These are phyloP conservation scores for Astatoreochromis straeleni DNA, from an alignment of 2,113 vertebrate genomes.

Conservation along the genomic window DNA sequence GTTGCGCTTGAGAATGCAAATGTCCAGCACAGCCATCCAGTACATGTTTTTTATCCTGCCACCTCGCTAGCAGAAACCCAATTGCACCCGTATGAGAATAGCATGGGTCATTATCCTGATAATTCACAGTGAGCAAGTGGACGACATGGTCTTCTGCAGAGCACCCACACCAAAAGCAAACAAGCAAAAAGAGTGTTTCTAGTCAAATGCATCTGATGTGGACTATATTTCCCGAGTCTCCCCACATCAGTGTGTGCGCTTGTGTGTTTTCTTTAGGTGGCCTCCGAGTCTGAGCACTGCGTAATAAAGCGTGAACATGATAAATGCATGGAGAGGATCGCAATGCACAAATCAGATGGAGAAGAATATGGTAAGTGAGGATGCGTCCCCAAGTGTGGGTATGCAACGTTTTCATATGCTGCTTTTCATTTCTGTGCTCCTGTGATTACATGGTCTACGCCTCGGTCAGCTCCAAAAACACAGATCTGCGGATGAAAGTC, in stretches of 20 bases:
- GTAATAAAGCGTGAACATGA: slow-evolving; percentile 72
- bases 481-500: not conserved
- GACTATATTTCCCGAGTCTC: not conserved
- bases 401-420: not conserved
- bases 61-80: not conserved
- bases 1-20: not conserved
- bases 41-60: not conserved
- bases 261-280: slow-evolving; percentile 52
- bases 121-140: not conserved
- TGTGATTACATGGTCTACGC: not conserved
- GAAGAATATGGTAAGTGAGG: slow-evolving; percentile 51
- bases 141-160: not conserved
- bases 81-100: not conserved
- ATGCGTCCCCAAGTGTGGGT: not conserved
- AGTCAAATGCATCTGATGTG: not conserved
- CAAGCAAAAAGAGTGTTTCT: not conserved
- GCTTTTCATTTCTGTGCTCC: not conserved
- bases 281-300: slow-evolving; percentile 62
- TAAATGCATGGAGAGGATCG: slow-evolving; percentile 72
- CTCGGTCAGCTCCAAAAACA: not conserved
- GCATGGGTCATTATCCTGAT: not conserved
- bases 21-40: not conserved
- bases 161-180: not conserved
- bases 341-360: slow-evolving; percentile 50
- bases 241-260: not conserved